phyloP scores from a whole-genome alignment of 2,113 vertebrate species.

The Paramormyrops kingsleyae region DNA sequence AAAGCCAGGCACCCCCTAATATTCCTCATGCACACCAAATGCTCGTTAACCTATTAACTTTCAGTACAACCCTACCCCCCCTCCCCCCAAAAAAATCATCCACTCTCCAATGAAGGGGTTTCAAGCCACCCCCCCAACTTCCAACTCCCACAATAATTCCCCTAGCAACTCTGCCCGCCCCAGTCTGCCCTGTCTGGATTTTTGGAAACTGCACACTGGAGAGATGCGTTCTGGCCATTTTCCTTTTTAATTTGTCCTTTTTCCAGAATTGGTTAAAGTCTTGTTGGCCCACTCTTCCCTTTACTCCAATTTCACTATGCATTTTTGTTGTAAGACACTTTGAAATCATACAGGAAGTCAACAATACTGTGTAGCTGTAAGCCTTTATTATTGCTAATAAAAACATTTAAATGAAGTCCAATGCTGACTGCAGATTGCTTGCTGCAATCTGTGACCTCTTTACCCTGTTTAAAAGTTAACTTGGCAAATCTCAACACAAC shows the following conservation, averaged over 20 bases:
- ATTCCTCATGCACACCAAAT: conserved; percentile 18
- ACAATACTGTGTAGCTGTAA: background rate
- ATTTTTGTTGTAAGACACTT: background rate
- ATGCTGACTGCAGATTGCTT: background rate
- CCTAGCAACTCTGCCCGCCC: background rate
- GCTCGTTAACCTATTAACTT: conserved; percentile 29
- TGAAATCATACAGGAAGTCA: background rate
- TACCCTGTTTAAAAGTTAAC: background rate
- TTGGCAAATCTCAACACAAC: background rate
- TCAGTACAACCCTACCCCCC: background rate
- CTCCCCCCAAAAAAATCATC: background rate
- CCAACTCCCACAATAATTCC: background rate
- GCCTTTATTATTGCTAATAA: background rate
- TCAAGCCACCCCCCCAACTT: background rate
- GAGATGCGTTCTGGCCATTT: background rate
- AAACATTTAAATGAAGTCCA: background rate
- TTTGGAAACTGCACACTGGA: background rate
- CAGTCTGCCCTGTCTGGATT: background rate
- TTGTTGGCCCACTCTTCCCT: background rate
- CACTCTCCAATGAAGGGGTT: background rate
- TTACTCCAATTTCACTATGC: background rate
- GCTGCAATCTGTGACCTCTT: background rate
- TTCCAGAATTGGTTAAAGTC: background rate
- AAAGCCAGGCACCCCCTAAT: conserved; percentile 46
- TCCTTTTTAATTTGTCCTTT: background rate